Base-by-base conservation (phyloP, 1,140 invertebrate species). In the Idris sp. region DNA sequence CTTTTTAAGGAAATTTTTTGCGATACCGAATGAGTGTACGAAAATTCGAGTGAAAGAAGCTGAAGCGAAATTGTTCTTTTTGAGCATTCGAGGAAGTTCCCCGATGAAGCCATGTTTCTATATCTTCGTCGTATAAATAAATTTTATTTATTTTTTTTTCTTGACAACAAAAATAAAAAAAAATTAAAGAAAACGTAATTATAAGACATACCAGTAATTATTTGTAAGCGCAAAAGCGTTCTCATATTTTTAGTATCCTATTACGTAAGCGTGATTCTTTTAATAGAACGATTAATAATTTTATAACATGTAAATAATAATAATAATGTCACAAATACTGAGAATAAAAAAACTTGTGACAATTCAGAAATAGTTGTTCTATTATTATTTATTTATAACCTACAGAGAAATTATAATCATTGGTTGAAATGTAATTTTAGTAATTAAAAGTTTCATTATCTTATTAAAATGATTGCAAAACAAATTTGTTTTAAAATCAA, bases 301-400 rank as follows among this genome's bases (percentile, higher is more conserved):
- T n/a, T 76, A 51, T 76, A 76, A 64, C 65, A 77, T 81, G 79
- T 80, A 80, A 79, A 80, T 80, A 79, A 72, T 74, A n/a, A n/a
- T n/a, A 74, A 74, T 69, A 41, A 41, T 71, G 65, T 76, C 74
- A 58, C 58, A 22, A 54, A 67, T 51, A 54, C 54, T 72, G 33
- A 73, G 14, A 80, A 80, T 79, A 80, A 80, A 80, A 36, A 59
- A 80, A n/a, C n/a, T 65, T 64, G 58, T 64, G 59, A 68, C 71
- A 25, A 49, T 62, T 74, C 28, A 59, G 6, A 38, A 9, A 40
- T 22, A 22, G n/a, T n/a, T n/a, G n/a, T n/a, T n/a, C n/a, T n/a
- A n/a, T n/a, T n/a, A n/a, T n/a, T n/a, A n/a, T n/a, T n/a, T n/a
- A n/a, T n/a, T n/a, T n/a, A n/a, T n/a, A n/a, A n/a, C n/a, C n/a